Evolutionary conservation across 2,797 vertebrate genomes (phyloP).

Genomic region (Triplophysa bombifrons): DNA sequence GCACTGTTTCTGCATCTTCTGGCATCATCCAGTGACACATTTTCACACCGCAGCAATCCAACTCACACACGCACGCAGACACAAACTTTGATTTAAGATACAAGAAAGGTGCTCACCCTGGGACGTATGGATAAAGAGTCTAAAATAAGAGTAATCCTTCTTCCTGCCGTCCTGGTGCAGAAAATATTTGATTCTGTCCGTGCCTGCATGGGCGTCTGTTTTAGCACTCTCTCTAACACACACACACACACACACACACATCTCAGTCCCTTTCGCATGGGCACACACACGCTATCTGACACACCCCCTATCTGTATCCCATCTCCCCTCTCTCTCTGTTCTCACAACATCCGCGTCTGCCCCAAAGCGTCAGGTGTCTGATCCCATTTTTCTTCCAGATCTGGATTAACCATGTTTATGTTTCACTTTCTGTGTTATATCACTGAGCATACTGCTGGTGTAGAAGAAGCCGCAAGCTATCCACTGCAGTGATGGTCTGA

Average conservation of each 20-base stretch:
- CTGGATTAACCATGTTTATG: constrained; percentile 49
- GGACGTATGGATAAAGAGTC: constrained; percentile 49
- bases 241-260: constrained; percentile 28
- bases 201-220: constrained; percentile 46
- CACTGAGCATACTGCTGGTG: constrained; percentile 23
- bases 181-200: constrained; percentile 52
- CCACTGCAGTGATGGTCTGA: constrained; percentile 10
- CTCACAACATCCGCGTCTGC: background rate
- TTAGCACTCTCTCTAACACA: constrained; percentile 33
- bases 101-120: constrained; percentile 53
- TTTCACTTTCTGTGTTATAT: constrained; percentile 46
- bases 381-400: constrained; percentile 39
- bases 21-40: constrained; percentile 38
- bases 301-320: constrained; percentile 48
- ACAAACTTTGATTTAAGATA: constrained; percentile 22
- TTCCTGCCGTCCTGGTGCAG: constrained; percentile 41
- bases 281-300: constrained; percentile 33
- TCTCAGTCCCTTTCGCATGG: constrained; percentile 36
- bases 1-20: constrained; percentile 5
- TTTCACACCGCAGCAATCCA: constrained; percentile 22
- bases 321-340: constrained; percentile 41
- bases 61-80: constrained; percentile 14
- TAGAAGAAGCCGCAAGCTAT: background rate
- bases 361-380: constrained; percentile 5
- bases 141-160: constrained; percentile 56